phyloP scores from a whole-genome alignment of 2,888 invertebrate species.

The Bibio marci region DNA sequence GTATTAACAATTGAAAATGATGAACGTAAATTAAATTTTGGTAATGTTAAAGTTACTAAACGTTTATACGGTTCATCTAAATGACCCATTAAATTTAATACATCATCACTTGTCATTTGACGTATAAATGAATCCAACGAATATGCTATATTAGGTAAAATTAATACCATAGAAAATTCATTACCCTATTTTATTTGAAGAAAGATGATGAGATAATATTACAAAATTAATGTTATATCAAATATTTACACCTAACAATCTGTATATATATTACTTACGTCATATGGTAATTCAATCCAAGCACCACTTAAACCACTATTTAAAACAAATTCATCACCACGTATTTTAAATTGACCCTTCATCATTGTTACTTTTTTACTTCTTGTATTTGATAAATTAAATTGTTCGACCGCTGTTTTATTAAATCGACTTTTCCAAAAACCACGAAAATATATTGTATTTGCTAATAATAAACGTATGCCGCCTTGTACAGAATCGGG shows the following conservation, averaged over 20 bases:
- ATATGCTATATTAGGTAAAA: slow-evolving; percentile 27
- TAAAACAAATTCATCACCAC: slow-evolving; percentile 25
- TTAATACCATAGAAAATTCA: slow-evolving; percentile 32
- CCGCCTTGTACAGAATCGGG: slow-evolving; percentile 20
- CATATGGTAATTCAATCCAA: slow-evolving; percentile 48
- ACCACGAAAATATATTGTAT: slow-evolving; percentile 15
- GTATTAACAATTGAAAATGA: slow-evolving; percentile 9
- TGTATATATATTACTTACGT: slow-evolving; percentile 35
- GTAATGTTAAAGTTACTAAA: slow-evolving; percentile 11
- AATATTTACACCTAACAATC: too few relatives aligned
- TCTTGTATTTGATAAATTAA: slow-evolving; percentile 35
- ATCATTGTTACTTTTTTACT: slow-evolving; percentile 42
- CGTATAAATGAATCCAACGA: slow-evolving; percentile 21
- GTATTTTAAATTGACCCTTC: slow-evolving; percentile 38
- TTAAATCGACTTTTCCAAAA: slow-evolving; percentile 13
- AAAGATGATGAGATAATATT: too few relatives aligned
- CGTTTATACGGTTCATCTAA: slow-evolving; percentile 1
- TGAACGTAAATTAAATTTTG: slow-evolving; percentile 13
- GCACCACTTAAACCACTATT: slow-evolving; percentile 40
- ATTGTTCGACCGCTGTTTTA: slow-evolving; percentile 28
- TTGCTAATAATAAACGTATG: slow-evolving; percentile 10
- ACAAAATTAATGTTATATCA: too few relatives aligned
- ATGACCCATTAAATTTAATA: slow-evolving; percentile 15
- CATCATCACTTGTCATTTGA: slow-evolving; percentile 20
- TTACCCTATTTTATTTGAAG: slow-evolving; percentile 32